These are phyloP conservation scores for Diadegma fenestrale DNA, from an alignment of 2,888 invertebrate genomes.

Conservation along the genomic window DNA sequence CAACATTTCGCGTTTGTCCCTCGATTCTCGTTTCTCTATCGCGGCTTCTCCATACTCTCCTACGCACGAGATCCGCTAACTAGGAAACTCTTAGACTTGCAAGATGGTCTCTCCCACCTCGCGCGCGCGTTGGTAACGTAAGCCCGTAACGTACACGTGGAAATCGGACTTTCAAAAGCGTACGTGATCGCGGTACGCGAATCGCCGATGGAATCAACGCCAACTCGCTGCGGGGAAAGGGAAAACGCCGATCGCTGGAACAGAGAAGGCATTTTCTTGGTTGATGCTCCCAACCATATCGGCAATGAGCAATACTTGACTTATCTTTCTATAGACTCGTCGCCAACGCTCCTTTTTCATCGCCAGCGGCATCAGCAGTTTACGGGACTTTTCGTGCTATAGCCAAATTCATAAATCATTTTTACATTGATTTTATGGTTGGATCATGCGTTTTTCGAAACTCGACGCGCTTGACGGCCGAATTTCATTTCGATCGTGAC, in stretches of 20 bases:
- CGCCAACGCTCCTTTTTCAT: background rate
- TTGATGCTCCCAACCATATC: constrained; percentile 6
- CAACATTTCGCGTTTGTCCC: background rate
- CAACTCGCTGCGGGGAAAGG: background rate
- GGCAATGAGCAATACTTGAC: background rate
- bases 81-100: constrained; percentile 26
- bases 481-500: no score
- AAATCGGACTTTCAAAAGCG: background rate
- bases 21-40: background rate
- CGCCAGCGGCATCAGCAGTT: background rate
- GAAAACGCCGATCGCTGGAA: background rate
- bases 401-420: background rate
- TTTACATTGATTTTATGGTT: background rate
- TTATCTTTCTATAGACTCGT: background rate
- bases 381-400: background rate
- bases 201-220: background rate
- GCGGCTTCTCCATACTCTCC: background rate
- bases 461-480: no score
- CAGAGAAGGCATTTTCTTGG: background rate
- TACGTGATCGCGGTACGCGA: constrained; percentile 4
- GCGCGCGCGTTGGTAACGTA: background rate
- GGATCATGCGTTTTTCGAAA: background rate
- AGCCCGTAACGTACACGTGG: constrained; percentile 10
- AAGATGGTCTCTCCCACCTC: background rate
- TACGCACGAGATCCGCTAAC: constrained; percentile 18